Conservation (phyloP, 2,888 invertebrate species). For the Xestia rhomboidea region DNA sequence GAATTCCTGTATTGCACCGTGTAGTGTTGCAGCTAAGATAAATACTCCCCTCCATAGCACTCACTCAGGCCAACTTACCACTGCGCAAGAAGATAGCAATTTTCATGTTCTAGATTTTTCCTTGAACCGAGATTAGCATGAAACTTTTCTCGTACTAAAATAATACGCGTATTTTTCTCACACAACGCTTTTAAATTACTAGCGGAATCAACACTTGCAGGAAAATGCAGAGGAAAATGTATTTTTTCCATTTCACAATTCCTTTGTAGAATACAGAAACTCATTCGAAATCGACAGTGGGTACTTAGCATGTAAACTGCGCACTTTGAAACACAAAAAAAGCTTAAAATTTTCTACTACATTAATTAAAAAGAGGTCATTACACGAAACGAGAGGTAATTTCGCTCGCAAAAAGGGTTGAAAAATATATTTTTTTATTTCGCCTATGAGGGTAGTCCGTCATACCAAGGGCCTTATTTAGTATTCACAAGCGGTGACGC, state of each 20-base stretch:
- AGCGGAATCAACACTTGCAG: constrained; percentile 31
- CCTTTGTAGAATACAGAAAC: constrained; percentile 31
- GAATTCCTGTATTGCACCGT: constrained; percentile 16
- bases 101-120: constrained; percentile 51
- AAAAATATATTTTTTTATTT: constrained; percentile 34
- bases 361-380: constrained; percentile 65
- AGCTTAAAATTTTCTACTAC: constrained; percentile 50
- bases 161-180: constrained; percentile 10
- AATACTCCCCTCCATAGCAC: constrained; percentile 16
- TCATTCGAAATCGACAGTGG: constrained; percentile 44
- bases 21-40: constrained; percentile 30
- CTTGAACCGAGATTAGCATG: constrained; percentile 31
- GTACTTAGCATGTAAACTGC: constrained; percentile 55
- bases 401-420: constrained; percentile 47
- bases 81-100: constrained; percentile 46
- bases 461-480: constrained; percentile 53
- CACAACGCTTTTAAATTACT: constrained; percentile 23
- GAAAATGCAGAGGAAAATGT: constrained; percentile 23
- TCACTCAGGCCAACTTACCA: constrained; percentile 37
- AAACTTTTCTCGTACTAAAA: constrained; percentile 30
- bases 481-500: constrained; percentile 60
- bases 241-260: constrained; percentile 19
- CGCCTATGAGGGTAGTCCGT: constrained; percentile 49
- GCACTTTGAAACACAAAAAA: constrained; percentile 49
- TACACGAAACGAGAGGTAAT: constrained; percentile 59